Percentiles rank a stretch among this genome's conserved stretches.
phyloP scores from a whole-genome alignment of 2,797 vertebrate genomes.

The Syngnathus rostellatus region DNA sequence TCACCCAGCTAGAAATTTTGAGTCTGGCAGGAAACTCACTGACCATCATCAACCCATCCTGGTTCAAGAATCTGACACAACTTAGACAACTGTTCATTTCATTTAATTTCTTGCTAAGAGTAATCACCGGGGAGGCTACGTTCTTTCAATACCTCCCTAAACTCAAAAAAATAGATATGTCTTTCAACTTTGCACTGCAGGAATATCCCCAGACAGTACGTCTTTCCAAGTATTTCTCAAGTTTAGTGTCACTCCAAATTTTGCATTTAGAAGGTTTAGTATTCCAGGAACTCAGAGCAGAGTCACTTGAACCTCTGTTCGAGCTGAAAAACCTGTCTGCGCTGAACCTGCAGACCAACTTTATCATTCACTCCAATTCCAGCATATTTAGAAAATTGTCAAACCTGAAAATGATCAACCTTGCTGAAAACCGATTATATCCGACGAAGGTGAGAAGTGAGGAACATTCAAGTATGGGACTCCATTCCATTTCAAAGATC shows the following conservation, averaged over 20 bases:
- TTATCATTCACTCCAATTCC: slow-evolving; percentile 76
- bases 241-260: slow-evolving; percentile 64
- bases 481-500: neutral
- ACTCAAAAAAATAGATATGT: slow-evolving; percentile 75
- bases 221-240: slow-evolving; percentile 74
- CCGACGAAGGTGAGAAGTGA: slow-evolving; percentile 27
- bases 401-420: slow-evolving; percentile 65
- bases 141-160: slow-evolving; percentile 68
- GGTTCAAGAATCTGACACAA: slow-evolving; percentile 71
- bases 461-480: rapidly evolving
- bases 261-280: slow-evolving; percentile 78
- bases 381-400: slow-evolving; percentile 57
- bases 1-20: slow-evolving; percentile 65
- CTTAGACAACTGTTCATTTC: slow-evolving; percentile 74
- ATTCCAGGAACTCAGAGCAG: slow-evolving; percentile 68
- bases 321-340: slow-evolving; percentile 70
- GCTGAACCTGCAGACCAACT: slow-evolving; percentile 84
- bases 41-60: slow-evolving; percentile 51
- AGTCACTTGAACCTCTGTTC: slow-evolving; percentile 62
- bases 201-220: slow-evolving; percentile 63
- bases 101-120: slow-evolving; percentile 73
- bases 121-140: slow-evolving; percentile 59
- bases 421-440: slow-evolving; percentile 75
- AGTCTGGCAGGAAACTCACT: slow-evolving; percentile 84
- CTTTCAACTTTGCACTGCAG: slow-evolving; percentile 78